These are phyloP conservation scores for Tenthredo distinguenda DNA, from an alignment of 2,888 invertebrate species.

Conservation along the genomic window DNA sequence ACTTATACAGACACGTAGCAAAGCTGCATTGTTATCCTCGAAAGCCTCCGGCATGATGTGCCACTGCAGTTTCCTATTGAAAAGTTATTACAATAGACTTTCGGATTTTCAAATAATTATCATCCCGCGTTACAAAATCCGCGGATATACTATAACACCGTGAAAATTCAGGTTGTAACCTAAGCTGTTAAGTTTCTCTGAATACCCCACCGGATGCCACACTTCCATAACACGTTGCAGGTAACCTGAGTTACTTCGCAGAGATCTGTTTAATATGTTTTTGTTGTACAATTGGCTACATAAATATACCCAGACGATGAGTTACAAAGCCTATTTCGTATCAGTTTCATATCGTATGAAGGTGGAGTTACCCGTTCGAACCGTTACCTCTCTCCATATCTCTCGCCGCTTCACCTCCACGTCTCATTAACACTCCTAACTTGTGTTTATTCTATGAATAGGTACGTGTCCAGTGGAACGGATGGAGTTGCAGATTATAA, in stretches of 20 bases:
- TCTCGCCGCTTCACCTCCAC: not conserved
- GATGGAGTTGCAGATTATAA: conserved; percentile 5
- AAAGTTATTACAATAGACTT: not conserved
- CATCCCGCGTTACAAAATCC: not conserved
- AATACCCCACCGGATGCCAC: conserved; percentile 17
- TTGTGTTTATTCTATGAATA: conserved; percentile 9
- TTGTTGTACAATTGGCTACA: not conserved
- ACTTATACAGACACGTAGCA: not conserved
- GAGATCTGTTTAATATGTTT: not conserved
- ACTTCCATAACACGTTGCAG: not conserved
- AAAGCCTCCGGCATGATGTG: not conserved
- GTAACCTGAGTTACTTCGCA: conserved; percentile 5
- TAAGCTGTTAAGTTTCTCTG: conserved; percentile 27
- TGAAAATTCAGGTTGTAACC: not conserved
- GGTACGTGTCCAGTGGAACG: not conserved
- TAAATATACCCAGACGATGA: not conserved
- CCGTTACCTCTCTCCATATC: not conserved
- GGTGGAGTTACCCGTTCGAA: not conserved
- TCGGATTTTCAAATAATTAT: not conserved
- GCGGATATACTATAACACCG: not conserved
- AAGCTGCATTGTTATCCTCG: not conserved
- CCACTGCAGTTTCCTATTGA: not conserved
- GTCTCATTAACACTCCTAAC: conserved; percentile 9
- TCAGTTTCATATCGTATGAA: conserved; percentile 11
- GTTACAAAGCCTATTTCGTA: not conserved